Base-by-base conservation (phyloP, 2,797 vertebrate species). In the Hafferia zeledoni region DNA sequence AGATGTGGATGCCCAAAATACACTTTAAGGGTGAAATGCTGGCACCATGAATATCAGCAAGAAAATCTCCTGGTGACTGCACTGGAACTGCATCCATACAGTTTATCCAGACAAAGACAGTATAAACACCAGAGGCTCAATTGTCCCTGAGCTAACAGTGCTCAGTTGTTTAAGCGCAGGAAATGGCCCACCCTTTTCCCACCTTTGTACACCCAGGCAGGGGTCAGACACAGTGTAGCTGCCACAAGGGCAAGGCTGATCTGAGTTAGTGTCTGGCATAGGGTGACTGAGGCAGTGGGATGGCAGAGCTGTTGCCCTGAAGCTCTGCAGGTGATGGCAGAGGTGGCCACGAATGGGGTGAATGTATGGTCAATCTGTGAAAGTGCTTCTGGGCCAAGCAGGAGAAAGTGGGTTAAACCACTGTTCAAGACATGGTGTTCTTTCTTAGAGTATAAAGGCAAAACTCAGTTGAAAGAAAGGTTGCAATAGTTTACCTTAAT, bases 131-230 rank as follows among this genome's bases (percentile, higher is more conserved):
- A 95, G 95, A 87, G 89, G 69, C 79, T 94, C 95, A 88, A 96
- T 96, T 94, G 94, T 97, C 95, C 91, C 88, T 25, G 83, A 88
- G 90, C 93, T 95, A 74, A 85, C 90, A 95, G 96, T 6, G 75
- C 67, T 79, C 86, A 35, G 95, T 95, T 97, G 95, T 96, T 96
- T 95, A 94, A 97, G 88, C 3, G 0, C 95, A 97, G 95, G 96
- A 97, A 96, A 60, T 5, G 95, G 78, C 90, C 95, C 96, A 96
- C 88, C 96, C 95, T 95, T 82, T 96, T 95, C 96, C 96, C 95
- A 96, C 96, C 95, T 97, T 97, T 96, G 96, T 96, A 96, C 95
- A 96, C 88, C 95, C 95, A 96, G 83, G 78, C 91, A 77, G 90
- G 83, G 95, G 95, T 95, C 93, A 95, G 87, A 28, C 74, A 9